Percentiles rank a stretch among this genome's conserved stretches.
These are phyloP conservation scores for Bilobella aurantiaca DNA, from an alignment of 1,140 invertebrate genomes.

Conservation along the genomic window DNA sequence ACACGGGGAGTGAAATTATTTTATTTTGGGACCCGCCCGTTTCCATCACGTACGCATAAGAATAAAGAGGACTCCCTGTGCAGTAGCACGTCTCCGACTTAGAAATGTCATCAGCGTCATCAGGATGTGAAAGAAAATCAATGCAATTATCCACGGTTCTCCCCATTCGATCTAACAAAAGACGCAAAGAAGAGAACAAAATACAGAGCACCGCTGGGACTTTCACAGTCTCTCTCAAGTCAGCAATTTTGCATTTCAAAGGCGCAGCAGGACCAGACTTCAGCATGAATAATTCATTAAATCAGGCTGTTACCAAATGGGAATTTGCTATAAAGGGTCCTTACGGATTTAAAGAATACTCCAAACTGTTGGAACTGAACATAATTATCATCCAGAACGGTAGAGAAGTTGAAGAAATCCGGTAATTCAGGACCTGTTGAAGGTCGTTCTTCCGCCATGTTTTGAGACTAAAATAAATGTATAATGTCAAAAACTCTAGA, in stretches of 20 bases:
- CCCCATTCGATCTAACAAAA: constrained; percentile 71
- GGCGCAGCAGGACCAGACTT: no score
- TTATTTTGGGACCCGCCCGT: not conserved
- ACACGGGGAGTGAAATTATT: constrained; percentile 13
- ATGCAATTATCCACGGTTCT: constrained; percentile 69
- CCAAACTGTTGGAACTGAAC: constrained; percentile 17
- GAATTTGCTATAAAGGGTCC: constrained; percentile 49
- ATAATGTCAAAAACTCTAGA: no score
- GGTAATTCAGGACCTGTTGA: not conserved
- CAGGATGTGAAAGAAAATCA: constrained; percentile 61
- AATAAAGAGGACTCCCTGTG: constrained; percentile 72
- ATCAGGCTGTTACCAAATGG: no score
- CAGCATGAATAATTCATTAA: no score
- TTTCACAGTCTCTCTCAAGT: no score
- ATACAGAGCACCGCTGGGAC: no score
- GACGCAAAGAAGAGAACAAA: no score
- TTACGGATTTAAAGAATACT: constrained; percentile 16
- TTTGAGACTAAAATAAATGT: not conserved
- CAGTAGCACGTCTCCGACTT: constrained; percentile 72
- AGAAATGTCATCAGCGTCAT: constrained; percentile 65
- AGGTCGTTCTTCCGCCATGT: not conserved
- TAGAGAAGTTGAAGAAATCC: constrained; percentile 14
- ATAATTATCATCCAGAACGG: constrained; percentile 6
- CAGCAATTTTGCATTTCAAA: no score
- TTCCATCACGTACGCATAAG: constrained; percentile 56